Evolutionary conservation across 2,888 invertebrate genomes (phyloP).

Genomic region (Parthenolecanium corni): DNA sequence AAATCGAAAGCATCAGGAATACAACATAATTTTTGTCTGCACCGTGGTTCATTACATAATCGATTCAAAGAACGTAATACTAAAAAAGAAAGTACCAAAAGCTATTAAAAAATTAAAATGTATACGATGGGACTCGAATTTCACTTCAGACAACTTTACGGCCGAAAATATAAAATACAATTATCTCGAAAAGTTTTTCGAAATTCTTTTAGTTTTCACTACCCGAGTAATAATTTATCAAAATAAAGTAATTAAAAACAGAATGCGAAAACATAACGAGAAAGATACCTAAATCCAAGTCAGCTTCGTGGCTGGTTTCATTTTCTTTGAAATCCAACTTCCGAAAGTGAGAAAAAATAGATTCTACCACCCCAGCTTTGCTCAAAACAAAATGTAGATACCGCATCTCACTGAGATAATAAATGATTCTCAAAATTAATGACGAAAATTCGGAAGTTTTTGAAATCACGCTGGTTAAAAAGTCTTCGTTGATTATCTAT

Average conservation of each 20-base stretch:
- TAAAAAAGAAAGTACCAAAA: not conserved
- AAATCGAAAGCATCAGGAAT: constrained; percentile 19
- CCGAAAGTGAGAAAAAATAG: not conserved
- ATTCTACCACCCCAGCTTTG: constrained; percentile 13
- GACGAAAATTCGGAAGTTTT: constrained; percentile 1
- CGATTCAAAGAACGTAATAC: constrained; percentile 8
- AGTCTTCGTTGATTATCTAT: constrained; percentile 8
- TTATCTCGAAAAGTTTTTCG: no score
- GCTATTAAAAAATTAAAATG: not conserved
- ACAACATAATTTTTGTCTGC: constrained; percentile 13
- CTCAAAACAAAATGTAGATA: constrained; percentile 15
- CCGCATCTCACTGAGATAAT: constrained; percentile 7
- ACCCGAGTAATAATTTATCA: no score
- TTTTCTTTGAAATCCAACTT: not conserved
- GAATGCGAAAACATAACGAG: no score
- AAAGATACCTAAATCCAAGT: constrained; percentile 6
- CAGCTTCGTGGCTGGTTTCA: not conserved
- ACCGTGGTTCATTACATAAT: constrained; percentile 8
- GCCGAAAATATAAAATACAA: no score
- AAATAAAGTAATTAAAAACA: no score
- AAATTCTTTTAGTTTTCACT: no score
- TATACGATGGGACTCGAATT: not conserved
- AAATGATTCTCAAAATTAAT: constrained; percentile 4
- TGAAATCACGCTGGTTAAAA: not conserved
- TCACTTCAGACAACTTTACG: no score